These are phyloP conservation scores for Agraylea sexmaculata DNA, from an alignment of 1,140 invertebrate genomes.

Conservation along the genomic window DNA sequence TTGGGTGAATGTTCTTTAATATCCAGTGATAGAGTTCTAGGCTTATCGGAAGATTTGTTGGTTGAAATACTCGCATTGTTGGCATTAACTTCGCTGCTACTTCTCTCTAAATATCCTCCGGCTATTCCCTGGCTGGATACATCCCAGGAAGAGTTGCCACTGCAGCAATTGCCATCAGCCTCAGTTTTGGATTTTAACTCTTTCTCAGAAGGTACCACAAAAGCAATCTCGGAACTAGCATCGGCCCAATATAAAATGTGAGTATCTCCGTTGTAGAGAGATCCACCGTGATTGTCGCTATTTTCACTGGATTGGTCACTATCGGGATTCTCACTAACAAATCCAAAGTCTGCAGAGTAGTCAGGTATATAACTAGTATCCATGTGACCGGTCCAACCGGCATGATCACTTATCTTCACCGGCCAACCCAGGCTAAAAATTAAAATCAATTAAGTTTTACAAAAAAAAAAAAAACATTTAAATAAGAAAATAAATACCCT, in stretches of 20 bases:
- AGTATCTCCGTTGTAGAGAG: conserved; percentile 54
- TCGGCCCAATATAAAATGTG: conserved; percentile 93
- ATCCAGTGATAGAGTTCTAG: conserved; percentile 56
- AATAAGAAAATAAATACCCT: conserved; percentile 53
- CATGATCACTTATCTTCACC: conserved; percentile 68
- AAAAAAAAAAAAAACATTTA: conserved; percentile 6
- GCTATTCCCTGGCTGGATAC: conserved; percentile 25
- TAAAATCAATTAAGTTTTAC: neutral
- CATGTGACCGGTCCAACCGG: conserved; percentile 82
- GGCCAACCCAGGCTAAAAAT: conserved; percentile 70
- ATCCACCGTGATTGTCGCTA: conserved; percentile 45
- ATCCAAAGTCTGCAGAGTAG: conserved; percentile 44
- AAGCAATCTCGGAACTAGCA: conserved; percentile 84
- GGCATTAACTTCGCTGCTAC: conserved; percentile 37
- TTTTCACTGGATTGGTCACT: conserved; percentile 1
- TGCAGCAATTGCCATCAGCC: conserved; percentile 35
- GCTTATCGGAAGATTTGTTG: conserved; percentile 31
- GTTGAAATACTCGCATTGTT: conserved; percentile 22
- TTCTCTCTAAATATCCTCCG: conserved; percentile 46
- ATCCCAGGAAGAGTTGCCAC: conserved; percentile 32
- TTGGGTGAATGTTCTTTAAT: conserved; percentile 41
- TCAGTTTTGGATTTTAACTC: conserved; percentile 29
- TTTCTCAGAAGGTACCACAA: conserved; percentile 75
- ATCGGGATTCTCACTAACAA: conserved; percentile 3
- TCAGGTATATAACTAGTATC: conserved; percentile 52